These are phyloP conservation scores for Nothoprocta pentlandii DNA, from an alignment of 2,113 vertebrate genomes.

Conservation along the genomic window DNA sequence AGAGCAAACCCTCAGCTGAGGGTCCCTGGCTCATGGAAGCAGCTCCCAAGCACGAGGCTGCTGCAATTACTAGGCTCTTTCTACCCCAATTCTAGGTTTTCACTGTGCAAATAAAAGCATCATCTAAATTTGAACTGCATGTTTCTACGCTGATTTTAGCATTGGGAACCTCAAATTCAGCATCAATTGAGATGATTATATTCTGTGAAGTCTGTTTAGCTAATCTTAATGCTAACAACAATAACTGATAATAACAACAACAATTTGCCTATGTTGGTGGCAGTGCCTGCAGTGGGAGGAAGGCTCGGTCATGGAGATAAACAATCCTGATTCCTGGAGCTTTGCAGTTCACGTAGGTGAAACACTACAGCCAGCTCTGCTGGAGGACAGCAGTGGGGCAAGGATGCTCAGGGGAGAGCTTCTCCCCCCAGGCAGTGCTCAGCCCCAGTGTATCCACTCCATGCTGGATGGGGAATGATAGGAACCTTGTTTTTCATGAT, in stretches of 20 bases:
- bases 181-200: background rate
- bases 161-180: background rate
- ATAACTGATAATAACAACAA: background rate
- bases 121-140: background rate
- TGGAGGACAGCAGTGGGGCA: background rate
- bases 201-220: background rate
- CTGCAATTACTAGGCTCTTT: background rate
- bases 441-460: background rate
- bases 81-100: background rate
- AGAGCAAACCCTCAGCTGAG: background rate
- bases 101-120: background rate
- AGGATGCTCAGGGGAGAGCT: background rate
- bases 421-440: background rate
- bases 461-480: background rate
- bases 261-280: background rate
- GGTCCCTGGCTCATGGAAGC: background rate
- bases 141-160: background rate
- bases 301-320: background rate
- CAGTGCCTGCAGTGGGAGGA: background rate
- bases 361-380: background rate
- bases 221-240: background rate
- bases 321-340: background rate
- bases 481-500: background rate
- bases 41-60: background rate
- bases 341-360: background rate